Base-by-base conservation (phyloP, 1,140 invertebrate species). In the Bilobella aurantiaca region DNA sequence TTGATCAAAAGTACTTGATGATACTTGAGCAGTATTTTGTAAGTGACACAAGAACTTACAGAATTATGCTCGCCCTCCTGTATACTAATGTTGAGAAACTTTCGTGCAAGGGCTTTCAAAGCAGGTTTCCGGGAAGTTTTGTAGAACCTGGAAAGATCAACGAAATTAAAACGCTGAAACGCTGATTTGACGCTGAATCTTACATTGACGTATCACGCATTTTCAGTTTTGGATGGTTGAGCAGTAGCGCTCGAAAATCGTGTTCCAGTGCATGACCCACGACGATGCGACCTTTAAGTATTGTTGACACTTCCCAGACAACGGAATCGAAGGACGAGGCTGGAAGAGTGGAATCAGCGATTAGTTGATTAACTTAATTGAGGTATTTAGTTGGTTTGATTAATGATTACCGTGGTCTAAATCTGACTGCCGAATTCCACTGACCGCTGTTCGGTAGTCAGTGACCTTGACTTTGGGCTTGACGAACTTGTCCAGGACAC, bases 41-140 rank as follows among this genome's bases (percentile, higher is more conserved):
- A n/a, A n/a, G n/a, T n/a, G n/a, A n/a, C n/a, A n/a, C n/a, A n/a
- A 27, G 31, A 30, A 69, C 75, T 73, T 75, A 94, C 84, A 0
- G 93, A 95, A 75, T 84, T 87, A 76, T 97, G 94, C 77, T 95
- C 93, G 0, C 91, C 93, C 18, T 81, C 78, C 77, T 97, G 94
- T 67, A 97, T 91, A 46, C 85, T 82, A 56, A 87, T 82, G n/a
- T 84, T 85, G 0, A 97, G 79, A 12, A 94, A 77, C 74, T 85
- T 83, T 31, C 83, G 78, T 0, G 89, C 82, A 2, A 97, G 77
- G 29, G 84, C 84, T 76, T 93, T 95, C 21, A 96, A 77, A 31
- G 89, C 89, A 1, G 92, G 91, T 0, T 84, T 89, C 53, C 81
- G 80, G 1, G 86, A 85, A 63, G 79, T 79, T 0, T 82, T 77